Base-by-base conservation (phyloP, 1,140 invertebrate genomes). In the Hyles euphorbiae region DNA sequence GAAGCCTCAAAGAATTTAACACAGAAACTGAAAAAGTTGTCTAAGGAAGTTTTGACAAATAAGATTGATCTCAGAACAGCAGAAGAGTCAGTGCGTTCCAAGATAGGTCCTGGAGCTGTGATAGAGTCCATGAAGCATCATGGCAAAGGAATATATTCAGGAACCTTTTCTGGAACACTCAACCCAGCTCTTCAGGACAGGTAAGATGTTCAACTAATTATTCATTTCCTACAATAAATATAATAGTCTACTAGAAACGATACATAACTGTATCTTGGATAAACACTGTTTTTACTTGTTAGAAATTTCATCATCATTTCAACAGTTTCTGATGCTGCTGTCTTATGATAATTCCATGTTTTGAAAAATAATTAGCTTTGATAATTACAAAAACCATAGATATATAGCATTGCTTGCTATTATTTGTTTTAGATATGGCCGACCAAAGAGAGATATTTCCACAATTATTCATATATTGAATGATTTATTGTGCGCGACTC, bases 381-480 rank as follows among this genome's bases (percentile, higher is more conserved):
- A 1, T 22, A 22, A 22, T 22, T 22, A 22, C 22, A 22, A 1
- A 22, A 22, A 22, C 22, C 22, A 22, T 22, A 22, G 22, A 22
- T 22, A 22, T 22, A 2, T 22, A 22, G 22, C 22, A 22, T 22
- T 22, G 22, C 36, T 40, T 40, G 8, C 5, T 40, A 52, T 55
- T 63, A 59, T 33, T 54, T 63, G 55, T 78, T 87, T 51, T 78
- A 90, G 88, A 78, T 94, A 94, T 79, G 97, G 97, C 0, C 92
- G 95, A 65, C 97, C 97, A 7, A 96, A 97, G 71, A 92, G 96
- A 11, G 96, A 98, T 85, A 97, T 98, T 58, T 96, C 94, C 53
- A 98, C 97, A 10, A 98, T 98, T 55, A 97, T 98, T 59, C 97
- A 98, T 82, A 98, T 98, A 83, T 89, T 98, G 32, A 98, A 98